Evolutionary conservation across 1,140 invertebrate genomes (phyloP), one percentile per base, ranked within the genome.

Genomic region (Stegodyphus dumicola): DNA sequence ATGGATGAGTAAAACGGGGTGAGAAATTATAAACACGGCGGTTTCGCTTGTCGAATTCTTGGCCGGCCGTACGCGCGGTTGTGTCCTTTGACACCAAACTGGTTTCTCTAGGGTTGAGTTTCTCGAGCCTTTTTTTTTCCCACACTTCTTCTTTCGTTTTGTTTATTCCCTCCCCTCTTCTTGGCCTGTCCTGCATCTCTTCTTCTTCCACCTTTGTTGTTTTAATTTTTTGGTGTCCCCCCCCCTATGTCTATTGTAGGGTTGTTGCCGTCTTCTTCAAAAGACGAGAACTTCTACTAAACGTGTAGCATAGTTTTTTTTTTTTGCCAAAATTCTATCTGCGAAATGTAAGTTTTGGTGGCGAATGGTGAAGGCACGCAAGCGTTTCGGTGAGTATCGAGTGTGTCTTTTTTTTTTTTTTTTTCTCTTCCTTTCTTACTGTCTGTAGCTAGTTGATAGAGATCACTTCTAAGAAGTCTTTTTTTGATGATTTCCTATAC

Each of bases 71-170:
- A 48, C 67, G 69, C 66, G 6, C 51, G 56, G 56, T 60, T 49
- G 78, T 81, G 78, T 81, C 78, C 78, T 81, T 73, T 81, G 78
- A 81, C 78, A 81, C 70, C 56, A 81, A 81, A 81, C 78, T 81
- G 78, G 78, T 81, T 81, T 81, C 69, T 81, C 78, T 81, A 73
- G 69, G 69, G 67, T 81, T 79, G 77, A 81, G 66, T 79, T 79
- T 79, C 77, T 77, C 65, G 66, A 69, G 18, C 17, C 9, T 13
- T n/a, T 69, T 69, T 33, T 33, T 33, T 2, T 6, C 7, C 17
- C 7, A 67, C n/a, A n/a, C n/a, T n/a, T n/a, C 33, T 33, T 33
- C 10, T 69, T 69, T 69, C 17, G 71, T 71, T 71, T 81, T 64
- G 49, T 73, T 73, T 53, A 18, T 70, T 71, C 78, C 18, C 51